These are phyloP conservation scores for Brachirus orientalis DNA, from an alignment of 2,113 vertebrate species.

Conservation along the genomic window DNA sequence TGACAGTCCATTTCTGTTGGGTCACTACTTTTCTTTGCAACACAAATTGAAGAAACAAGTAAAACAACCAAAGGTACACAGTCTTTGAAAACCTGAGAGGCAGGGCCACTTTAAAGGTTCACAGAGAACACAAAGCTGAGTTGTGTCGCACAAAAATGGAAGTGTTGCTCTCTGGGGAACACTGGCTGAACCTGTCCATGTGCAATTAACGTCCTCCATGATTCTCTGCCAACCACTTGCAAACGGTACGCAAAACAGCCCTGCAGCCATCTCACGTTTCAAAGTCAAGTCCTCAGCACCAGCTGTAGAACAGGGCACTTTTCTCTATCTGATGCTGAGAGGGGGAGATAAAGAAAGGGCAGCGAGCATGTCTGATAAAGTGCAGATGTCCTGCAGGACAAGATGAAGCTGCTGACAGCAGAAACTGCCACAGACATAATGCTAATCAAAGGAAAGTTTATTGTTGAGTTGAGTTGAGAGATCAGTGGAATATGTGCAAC, in stretches of 20 bases:
- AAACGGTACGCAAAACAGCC: conserved; percentile 77
- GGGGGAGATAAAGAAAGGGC: conserved; percentile 67
- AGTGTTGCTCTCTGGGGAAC: conserved; percentile 32
- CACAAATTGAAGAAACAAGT: no score
- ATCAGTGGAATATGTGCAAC: no score
- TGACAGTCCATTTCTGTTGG: no score
- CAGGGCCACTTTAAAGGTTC: conserved; percentile 37
- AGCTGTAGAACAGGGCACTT: conserved; percentile 83
- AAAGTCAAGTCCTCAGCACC: conserved; percentile 84
- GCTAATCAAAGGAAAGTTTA: background rate
- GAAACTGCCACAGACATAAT: conserved; percentile 54
- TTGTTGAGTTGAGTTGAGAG: no score
- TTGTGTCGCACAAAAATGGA: conserved; percentile 39
- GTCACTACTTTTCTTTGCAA: no score
- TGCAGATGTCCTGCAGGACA: conserved; percentile 87
- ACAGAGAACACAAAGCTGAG: conserved; percentile 26
- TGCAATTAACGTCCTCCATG: conserved; percentile 76
- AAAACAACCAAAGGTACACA: no score
- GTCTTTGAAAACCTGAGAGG: background rate
- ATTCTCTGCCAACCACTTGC: conserved; percentile 74
- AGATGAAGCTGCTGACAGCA: conserved; percentile 76
- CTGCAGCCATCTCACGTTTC: conserved; percentile 84
- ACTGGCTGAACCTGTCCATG: conserved; percentile 32
- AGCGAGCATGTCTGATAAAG: conserved; percentile 83
- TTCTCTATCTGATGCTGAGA: conserved; percentile 75